Evolutionary conservation across 2,113 vertebrate species (phyloP).

Genomic region (Pomatostomus ruficeps): DNA sequence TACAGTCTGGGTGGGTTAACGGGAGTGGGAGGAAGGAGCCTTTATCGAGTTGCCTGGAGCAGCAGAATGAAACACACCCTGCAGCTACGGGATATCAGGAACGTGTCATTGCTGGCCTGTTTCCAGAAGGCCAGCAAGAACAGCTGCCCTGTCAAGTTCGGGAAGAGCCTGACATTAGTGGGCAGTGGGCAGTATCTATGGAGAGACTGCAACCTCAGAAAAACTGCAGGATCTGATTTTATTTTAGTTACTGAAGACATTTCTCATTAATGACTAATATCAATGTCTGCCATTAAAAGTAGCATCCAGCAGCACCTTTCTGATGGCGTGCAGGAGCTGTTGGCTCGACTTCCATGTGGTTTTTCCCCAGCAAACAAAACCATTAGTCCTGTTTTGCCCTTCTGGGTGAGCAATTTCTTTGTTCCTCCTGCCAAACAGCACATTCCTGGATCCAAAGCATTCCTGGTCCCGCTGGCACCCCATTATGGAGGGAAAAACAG

Average conservation of each 20-base stretch:
- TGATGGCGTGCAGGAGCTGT: background rate
- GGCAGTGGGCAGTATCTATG: background rate
- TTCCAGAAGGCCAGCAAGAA: background rate
- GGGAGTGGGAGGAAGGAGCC: background rate
- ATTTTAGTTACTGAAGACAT: background rate
- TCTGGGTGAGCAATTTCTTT: constrained; percentile 36
- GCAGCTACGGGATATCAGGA: background rate
- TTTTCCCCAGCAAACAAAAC: background rate
- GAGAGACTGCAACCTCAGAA: background rate
- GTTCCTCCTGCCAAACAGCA: constrained; percentile 20
- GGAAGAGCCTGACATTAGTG: background rate
- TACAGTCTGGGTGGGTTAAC: background rate
- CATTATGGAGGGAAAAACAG: background rate
- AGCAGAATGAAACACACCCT: background rate
- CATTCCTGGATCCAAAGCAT: background rate
- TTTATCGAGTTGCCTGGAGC: background rate
- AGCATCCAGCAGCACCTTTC: background rate
- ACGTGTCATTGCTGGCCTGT: background rate
- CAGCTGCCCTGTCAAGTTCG: background rate
- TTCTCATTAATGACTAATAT: background rate
- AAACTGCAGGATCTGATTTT: background rate
- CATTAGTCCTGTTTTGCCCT: background rate
- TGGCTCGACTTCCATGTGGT: background rate
- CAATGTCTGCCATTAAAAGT: background rate
- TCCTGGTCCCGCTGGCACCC: background rate